These are phyloP conservation scores for Troides aeacus DNA, from an alignment of 2,888 invertebrate species.

Conservation along the genomic window DNA sequence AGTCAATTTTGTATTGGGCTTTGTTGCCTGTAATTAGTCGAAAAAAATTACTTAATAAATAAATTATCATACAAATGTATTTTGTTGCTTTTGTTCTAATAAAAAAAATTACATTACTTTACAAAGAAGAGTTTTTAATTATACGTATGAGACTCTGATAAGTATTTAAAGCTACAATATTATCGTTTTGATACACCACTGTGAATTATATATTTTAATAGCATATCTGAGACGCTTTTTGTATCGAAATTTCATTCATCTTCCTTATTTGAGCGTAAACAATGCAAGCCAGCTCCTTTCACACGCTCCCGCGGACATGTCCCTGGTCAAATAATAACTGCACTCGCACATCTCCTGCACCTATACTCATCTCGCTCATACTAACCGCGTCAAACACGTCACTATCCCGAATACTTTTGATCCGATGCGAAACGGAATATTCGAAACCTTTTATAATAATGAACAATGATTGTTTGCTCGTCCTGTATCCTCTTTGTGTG, in stretches of 20 bases:
- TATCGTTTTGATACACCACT: no score
- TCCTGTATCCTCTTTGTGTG: constrained; percentile 78
- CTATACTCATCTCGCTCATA: constrained; percentile 55
- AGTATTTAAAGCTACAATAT: no score
- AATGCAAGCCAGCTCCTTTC: constrained; percentile 75
- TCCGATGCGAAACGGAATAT: constrained; percentile 78
- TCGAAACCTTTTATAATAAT: constrained; percentile 79
- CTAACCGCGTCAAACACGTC: constrained; percentile 60
- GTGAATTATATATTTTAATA: no score
- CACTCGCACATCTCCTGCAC: constrained; percentile 60
- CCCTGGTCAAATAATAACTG: constrained; percentile 80
- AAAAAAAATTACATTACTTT: not conserved
- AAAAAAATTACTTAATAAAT: constrained; percentile 6
- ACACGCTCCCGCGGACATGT: constrained; percentile 77
- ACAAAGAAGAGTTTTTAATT: no score
- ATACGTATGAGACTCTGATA: no score
- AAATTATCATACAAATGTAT: not conserved
- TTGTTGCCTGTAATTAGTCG: constrained; percentile 33
- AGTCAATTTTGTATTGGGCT: constrained; percentile 64
- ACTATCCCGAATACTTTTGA: constrained; percentile 73
- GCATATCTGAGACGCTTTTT: constrained; percentile 43
- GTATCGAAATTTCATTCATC: constrained; percentile 64
- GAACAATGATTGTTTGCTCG: constrained; percentile 80
- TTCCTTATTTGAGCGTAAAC: constrained; percentile 79
- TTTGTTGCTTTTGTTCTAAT: not conserved